Percentiles rank a stretch among this genome's conserved stretches.
These are phyloP conservation scores for Bubo scandiacus DNA, from an alignment of 2,113 vertebrate species.

Conservation along the genomic window DNA sequence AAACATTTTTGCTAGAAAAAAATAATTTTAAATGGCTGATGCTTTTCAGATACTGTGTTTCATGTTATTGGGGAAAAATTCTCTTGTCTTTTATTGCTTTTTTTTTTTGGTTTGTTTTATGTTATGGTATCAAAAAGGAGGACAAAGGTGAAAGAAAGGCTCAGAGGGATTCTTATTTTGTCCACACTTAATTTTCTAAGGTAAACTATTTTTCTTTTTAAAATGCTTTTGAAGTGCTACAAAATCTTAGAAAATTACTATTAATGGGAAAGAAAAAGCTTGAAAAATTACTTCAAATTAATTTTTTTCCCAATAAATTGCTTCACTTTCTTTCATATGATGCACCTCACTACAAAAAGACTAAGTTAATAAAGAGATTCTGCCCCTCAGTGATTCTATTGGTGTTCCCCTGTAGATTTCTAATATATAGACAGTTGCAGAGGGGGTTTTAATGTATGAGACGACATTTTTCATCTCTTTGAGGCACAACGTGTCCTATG, in stretches of 20 bases:
- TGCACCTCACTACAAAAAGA: neutral
- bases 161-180: neutral
- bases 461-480: neutral
- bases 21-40: neutral
- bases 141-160: neutral
- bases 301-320: neutral
- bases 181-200: neutral
- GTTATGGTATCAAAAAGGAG: neutral
- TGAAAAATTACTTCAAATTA: neutral
- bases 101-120: neutral
- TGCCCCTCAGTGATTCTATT: neutral
- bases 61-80: neutral
- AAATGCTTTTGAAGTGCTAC: neutral
- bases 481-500: neutral
- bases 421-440: neutral
- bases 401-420: neutral
- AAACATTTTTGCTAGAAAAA: neutral
- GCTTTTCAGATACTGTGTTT: neutral
- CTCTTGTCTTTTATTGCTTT: rapidly evolving
- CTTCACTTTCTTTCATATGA: neutral
- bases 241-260: neutral
- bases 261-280: neutral
- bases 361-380: neutral
- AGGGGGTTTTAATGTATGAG: neutral
- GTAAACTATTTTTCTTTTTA: neutral